Base-by-base conservation (phyloP, 2,113 vertebrate genomes). In the Tragelaphus buxtoni region DNA sequence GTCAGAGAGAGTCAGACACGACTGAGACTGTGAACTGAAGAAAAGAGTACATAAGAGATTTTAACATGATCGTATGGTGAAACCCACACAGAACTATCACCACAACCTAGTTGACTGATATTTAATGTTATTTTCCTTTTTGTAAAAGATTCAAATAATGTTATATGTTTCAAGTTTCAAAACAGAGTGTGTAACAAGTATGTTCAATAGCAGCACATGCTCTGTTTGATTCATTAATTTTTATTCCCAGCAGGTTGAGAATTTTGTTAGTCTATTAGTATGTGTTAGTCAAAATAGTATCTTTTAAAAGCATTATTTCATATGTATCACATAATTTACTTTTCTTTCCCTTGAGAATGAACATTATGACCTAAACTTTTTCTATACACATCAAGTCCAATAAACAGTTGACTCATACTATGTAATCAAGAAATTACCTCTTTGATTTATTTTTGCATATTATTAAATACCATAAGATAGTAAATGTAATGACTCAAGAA, bases 391-490 rank as follows among this genome's bases (percentile, higher is more conserved):
- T 45, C 39, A 91, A 88, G 35, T 88, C 20, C 88, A 91, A 76
- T 65, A 20, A 91, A 81, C 45, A 35, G 4, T 65, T 56, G 63
- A 74, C 2, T n/a, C 53, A 90, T 28, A 49, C 22, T 28, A 90
- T 53, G 69, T 39, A 74, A 90, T 69, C 22, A 87, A 60, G 26
- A 63, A 88, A 58, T 74, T 60, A 91, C 1, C 56, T 58, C 3
- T 74, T 72, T 81, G 47, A 88, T 26, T 94, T 82, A 63, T 28
- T 79, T 90, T 87, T 61, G 26, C n/a, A 88, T 83, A 72, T 83
- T 81, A 89, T 92, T 97, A 93, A 97, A 63, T 77, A 77, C 18
- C n/a, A 8, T 12, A 88, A 58, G 58, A 47, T 32, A 91, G 22
- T n/a, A 81, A 90, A 76, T 45, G 26, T n/a, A 87, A 74, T 60